Conservation (phyloP, 2,888 invertebrate species). For the Philhelius pedissequus region DNA sequence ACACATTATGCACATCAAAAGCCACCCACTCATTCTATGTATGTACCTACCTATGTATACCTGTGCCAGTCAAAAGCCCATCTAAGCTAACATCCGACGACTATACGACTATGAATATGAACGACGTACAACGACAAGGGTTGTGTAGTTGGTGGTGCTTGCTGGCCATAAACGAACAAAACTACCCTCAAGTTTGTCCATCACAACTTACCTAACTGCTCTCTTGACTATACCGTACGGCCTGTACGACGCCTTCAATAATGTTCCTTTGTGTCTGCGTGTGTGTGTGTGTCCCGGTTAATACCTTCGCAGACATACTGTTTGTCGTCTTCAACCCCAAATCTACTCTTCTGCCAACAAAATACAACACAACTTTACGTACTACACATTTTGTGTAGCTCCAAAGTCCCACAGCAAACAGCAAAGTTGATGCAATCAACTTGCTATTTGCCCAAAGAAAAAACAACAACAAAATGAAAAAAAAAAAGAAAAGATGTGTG, state of each 20-base stretch:
- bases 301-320: slow-evolving; percentile 38
- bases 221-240: slow-evolving; percentile 54
- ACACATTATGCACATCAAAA: slow-evolving; percentile 37
- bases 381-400: slow-evolving; percentile 23
- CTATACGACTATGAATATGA: slow-evolving; percentile 5
- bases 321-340: slow-evolving; percentile 35
- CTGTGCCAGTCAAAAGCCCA: slow-evolving; percentile 34
- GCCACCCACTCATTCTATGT: slow-evolving; percentile 37
- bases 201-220: slow-evolving; percentile 63
- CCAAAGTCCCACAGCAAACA: slow-evolving; percentile 65
- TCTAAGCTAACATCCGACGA: slow-evolving; percentile 48
- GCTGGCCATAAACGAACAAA: slow-evolving; percentile 46
- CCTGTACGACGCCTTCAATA: slow-evolving; percentile 37
- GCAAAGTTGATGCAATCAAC: slow-evolving; percentile 69
- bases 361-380: slow-evolving; percentile 19
- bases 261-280: slow-evolving; percentile 32
- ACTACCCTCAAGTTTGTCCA: slow-evolving; percentile 62
- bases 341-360: not conserved
- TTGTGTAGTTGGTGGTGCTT: slow-evolving; percentile 17
- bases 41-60: not conserved
- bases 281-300: slow-evolving; percentile 34
- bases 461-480: slow-evolving; percentile 73
- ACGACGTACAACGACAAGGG: slow-evolving; percentile 8
- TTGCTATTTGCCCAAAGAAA: slow-evolving; percentile 59
- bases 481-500: no score